Percentiles rank a stretch among this genome's conserved stretches.
Evolutionary conservation across 2,113 vertebrate species (phyloP).

Genomic region (Haliaeetus leucogaster): DNA sequence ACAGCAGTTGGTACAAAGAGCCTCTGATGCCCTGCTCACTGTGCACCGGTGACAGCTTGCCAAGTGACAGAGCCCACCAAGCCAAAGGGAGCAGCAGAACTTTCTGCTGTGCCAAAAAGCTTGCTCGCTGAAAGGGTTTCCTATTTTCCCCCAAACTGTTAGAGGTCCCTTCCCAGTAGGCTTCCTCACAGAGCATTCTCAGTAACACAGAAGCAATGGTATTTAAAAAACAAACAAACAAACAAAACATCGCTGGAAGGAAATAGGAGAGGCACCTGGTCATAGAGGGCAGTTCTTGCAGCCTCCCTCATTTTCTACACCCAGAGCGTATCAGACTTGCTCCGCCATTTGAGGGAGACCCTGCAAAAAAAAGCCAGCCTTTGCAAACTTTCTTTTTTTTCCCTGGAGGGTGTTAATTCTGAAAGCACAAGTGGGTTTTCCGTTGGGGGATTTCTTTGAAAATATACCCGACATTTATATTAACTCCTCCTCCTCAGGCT

Average conservation of each 20-base stretch:
- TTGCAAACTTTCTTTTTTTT: not conserved
- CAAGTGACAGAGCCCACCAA: not conserved
- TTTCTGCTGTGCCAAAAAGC: not conserved
- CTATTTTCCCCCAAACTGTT: not conserved
- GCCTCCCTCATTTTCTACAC: not conserved
- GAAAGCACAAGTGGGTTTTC: not conserved
- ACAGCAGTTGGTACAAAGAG: not conserved
- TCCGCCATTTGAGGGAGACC: not conserved
- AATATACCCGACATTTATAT: not conserved
- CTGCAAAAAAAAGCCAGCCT: not conserved
- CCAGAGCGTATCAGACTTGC: not conserved
- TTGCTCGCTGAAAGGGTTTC: not conserved
- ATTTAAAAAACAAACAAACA: not conserved
- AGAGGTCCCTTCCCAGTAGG: not conserved
- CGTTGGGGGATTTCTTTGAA: not conserved
- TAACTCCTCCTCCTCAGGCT: not conserved
- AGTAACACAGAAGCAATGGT: not conserved
- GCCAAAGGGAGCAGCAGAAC: not conserved
- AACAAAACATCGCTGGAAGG: not conserved
- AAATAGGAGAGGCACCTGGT: not conserved
- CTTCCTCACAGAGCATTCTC: not conserved
- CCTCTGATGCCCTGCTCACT: not conserved
- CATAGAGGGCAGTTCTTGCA: not conserved
- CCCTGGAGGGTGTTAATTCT: not conserved
- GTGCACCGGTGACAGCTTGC: rapidly evolving